A percentile compares a stretch with the other conserved stretches of the same genome.
Conservation (phyloP, 2,797 vertebrate genomes). For the Erethizon dorsatum region DNA sequence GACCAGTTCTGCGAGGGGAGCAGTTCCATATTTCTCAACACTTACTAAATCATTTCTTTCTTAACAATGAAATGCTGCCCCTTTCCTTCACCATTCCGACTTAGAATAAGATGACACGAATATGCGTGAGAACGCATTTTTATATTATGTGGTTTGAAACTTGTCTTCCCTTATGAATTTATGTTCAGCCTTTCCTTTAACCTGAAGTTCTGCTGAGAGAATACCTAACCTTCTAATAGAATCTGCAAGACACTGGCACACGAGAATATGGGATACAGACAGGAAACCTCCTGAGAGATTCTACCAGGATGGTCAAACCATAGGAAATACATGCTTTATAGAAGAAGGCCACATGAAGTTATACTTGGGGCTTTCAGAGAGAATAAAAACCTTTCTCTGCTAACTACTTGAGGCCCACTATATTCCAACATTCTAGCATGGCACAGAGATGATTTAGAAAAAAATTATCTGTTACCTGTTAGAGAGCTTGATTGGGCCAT, state of each 20-base stretch:
- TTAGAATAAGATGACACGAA: background rate
- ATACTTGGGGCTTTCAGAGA: background rate
- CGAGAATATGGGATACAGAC: background rate
- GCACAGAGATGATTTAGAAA: background rate
- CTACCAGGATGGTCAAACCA: background rate
- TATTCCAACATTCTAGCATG: background rate
- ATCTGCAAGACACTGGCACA: background rate
- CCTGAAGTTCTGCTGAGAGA: background rate
- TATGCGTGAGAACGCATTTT: background rate
- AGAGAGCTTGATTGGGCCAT: background rate
- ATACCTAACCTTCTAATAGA: background rate
- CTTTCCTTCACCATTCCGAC: background rate
- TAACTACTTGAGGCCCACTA: background rate
- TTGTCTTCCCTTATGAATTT: background rate
- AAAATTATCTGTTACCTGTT: background rate
- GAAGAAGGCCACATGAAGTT: background rate
- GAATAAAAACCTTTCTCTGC: background rate
- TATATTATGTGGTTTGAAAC: background rate
- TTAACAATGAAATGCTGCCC: background rate
- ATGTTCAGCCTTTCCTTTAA: conserved; percentile 6
- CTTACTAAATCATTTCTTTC: background rate
- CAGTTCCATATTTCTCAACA: background rate
- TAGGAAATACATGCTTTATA: background rate
- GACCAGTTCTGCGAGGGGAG: background rate
- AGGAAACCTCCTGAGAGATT: background rate